These are phyloP conservation scores for Sphenodon punctatus DNA, from an alignment of 2,797 vertebrate species.

Conservation along the genomic window DNA sequence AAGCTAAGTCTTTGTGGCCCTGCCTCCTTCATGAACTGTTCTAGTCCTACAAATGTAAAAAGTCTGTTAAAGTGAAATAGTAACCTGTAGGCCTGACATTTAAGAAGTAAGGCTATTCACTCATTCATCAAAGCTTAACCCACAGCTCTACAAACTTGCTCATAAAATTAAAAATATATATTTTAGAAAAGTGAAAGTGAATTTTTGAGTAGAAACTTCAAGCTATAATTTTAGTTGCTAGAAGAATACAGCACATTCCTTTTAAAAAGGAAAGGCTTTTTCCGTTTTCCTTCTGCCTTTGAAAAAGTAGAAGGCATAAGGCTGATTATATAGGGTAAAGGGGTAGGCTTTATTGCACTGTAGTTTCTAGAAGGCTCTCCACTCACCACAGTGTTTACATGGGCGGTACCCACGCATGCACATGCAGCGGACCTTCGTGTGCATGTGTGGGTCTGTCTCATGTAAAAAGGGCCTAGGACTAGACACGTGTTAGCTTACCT, in stretches of 20 bases:
- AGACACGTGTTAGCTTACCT: neutral
- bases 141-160: neutral
- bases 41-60: neutral
- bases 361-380: neutral
- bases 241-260: too few relatives aligned
- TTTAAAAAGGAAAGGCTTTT: neutral
- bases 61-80: neutral
- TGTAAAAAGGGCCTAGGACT: too few relatives aligned
- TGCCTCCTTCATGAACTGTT: neutral
- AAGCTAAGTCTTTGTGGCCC: too few relatives aligned
- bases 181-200: neutral
- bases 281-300: neutral
- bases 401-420: too few relatives aligned
- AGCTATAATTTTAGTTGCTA: too few relatives aligned
- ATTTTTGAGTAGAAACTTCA: neutral
- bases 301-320: neutral
- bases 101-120: neutral
- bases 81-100: neutral
- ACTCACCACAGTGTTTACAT: too few relatives aligned
- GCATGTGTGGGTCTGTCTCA: too few relatives aligned
- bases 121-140: neutral
- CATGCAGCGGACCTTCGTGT: too few relatives aligned
- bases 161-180: neutral
- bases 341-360: neutral
- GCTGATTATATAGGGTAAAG: neutral